Conservation (phyloP, 2,888 invertebrate species). For the Cephus pygmeus region DNA sequence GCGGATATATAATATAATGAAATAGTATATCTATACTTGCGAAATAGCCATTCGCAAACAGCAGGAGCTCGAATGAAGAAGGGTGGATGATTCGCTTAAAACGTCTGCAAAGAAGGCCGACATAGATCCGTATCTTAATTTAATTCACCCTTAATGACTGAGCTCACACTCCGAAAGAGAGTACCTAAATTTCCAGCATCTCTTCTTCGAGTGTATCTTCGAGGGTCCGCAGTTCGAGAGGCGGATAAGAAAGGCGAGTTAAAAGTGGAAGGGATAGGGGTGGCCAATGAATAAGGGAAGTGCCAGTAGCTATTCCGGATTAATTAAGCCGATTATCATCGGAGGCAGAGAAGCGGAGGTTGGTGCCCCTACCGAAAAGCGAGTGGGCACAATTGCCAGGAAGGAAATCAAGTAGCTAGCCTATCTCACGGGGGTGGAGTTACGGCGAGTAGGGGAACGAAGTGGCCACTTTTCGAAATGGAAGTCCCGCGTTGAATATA, state of each 20-base stretch:
- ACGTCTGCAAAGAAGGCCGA: slow-evolving; percentile 17
- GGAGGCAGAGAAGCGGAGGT: not conserved
- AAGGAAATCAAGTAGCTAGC: slow-evolving; percentile 49
- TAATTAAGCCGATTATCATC: slow-evolving; percentile 22
- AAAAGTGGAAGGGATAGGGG: not conserved
- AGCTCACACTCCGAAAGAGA: not conserved
- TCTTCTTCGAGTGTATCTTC: slow-evolving; percentile 10
- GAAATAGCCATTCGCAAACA: not conserved
- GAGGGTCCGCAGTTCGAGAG: not conserved
- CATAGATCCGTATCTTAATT: slow-evolving; percentile 23
- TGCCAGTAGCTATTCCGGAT: slow-evolving; percentile 11
- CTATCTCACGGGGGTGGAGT: not conserved
- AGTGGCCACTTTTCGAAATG: slow-evolving; percentile 65
- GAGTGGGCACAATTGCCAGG: slow-evolving; percentile 11
- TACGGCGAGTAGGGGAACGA: slow-evolving; percentile 49
- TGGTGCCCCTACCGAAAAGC: not conserved
- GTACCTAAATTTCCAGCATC: slow-evolving; percentile 19
- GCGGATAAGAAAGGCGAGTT: not conserved
- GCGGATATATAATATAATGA: not conserved
- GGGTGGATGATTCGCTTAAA: slow-evolving; percentile 10
- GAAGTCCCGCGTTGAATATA: not conserved
- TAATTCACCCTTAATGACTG: slow-evolving; percentile 19
- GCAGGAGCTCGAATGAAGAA: not conserved
- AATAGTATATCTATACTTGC: not conserved
- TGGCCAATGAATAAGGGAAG: not conserved